phyloP scores from a whole-genome alignment of 2,888 invertebrate species.

The Melanargia galathea region DNA sequence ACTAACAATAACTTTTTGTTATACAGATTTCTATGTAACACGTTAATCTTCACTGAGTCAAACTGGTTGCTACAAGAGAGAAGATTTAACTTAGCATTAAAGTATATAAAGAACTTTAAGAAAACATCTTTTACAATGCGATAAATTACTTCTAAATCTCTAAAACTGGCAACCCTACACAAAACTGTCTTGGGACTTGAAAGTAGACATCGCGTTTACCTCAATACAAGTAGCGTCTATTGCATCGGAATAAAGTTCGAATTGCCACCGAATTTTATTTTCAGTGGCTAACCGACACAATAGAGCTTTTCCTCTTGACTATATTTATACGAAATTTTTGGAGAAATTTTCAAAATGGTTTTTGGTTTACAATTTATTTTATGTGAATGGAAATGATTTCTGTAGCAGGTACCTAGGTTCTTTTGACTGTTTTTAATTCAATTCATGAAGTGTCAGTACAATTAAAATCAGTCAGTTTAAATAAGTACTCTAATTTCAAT shows the following conservation, averaged over 20 bases:
- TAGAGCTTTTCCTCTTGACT: constrained; percentile 46
- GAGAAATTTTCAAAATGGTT: constrained; percentile 39
- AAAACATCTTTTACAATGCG: no score
- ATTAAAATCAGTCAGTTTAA: no score
- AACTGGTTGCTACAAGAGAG: no score
- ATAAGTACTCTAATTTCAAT: no score
- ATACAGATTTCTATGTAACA: no score
- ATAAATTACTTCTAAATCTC: neutral
- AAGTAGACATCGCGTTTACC: constrained; percentile 47
- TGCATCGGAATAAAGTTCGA: constrained; percentile 28
- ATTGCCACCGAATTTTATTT: constrained; percentile 24
- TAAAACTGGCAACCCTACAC: constrained; percentile 8
- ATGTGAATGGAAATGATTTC: constrained; percentile 12
- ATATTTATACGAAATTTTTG: constrained; percentile 39
- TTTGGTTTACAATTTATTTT: constrained; percentile 32
- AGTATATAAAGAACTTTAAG: no score
- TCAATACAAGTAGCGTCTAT: constrained; percentile 23
- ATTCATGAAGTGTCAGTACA: no score
- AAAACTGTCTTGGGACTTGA: constrained; percentile 33
- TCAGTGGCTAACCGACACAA: constrained; percentile 43
- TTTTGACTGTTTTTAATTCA: neutral
- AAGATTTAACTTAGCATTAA: no score
- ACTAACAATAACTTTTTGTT: no score
- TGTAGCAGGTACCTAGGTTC: neutral
- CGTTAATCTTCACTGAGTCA: no score